Evolutionary conservation across 2,113 vertebrate species (phyloP), one percentile per base, ranked within the genome.

Genomic region (Mormoops blainvillei): DNA sequence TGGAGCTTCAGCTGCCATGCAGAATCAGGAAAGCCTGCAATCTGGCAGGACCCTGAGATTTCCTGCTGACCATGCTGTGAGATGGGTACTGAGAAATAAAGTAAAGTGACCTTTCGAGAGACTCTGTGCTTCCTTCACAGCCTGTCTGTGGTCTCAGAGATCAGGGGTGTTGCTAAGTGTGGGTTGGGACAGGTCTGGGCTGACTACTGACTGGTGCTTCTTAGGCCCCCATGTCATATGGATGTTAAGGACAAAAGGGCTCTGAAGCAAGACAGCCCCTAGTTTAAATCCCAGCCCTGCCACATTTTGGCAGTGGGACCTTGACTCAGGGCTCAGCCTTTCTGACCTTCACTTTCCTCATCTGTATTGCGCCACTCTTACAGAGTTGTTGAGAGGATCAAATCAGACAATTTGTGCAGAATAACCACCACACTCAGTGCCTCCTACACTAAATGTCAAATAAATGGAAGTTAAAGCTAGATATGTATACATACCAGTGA

Each of bases 1-100:
- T 56, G 56, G 70, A 76, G 56, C 65, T 41, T 58, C 36, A n/a
- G 45, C 56, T 77, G 28, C 48, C 45, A 45, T 11, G 5, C 28
- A 12, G 61, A 16, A 28, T 31, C 41, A 43, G 61, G 20, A 52
- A 67, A 28, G 20, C 45, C 82, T 90, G 3, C 1, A 4, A 68
- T 52, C 9, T 80, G 77, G 73, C 41, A 67, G 33, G 58, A 77
- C 31, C 28, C 38, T 48, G 56, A n/a, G n/a, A 74, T 48, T 84
- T 80, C 22, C 58, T 12, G 38, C 31, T 54, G 50, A 31, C 56
- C 33, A 4, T 50, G 26, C 52, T 38, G 12, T 61, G 36, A 92
- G 28, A 36, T 33, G 48, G 18, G 11, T 14, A 5, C 54, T 43
- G 45, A 43, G 45, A 65, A 94, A 92, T 95, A 96, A 94, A 89